phyloP scores from a whole-genome alignment of 2,888 invertebrate species.

The Elgonia sp. region DNA sequence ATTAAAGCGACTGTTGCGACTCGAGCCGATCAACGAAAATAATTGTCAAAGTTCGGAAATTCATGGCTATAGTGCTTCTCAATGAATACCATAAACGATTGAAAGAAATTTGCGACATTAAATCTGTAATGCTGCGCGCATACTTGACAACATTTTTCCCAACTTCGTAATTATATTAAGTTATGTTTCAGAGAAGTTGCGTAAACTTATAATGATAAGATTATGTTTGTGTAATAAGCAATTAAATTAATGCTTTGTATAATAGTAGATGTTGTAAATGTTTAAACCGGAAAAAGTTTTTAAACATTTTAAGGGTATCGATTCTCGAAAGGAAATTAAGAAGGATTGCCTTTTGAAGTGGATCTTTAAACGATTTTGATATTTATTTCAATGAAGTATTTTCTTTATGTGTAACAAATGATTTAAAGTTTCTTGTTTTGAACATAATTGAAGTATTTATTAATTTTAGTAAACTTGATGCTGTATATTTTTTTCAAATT shows the following conservation, averaged over 20 bases:
- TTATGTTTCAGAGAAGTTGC: slow-evolving; percentile 5
- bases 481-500: too few species aligned
- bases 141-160: slow-evolving; percentile 10
- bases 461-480: too few species aligned
- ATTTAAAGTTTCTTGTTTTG: too few species aligned
- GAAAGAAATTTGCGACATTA: slow-evolving; percentile 11
- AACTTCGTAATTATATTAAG: slow-evolving; percentile 18
- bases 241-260: slow-evolving; percentile 5
- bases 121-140: slow-evolving; percentile 12
- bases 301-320: too few species aligned
- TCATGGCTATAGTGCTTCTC: background rate
- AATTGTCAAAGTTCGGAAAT: background rate
- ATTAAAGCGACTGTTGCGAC: slow-evolving; percentile 34
- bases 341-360: too few species aligned
- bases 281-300: too few species aligned
- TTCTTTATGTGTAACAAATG: too few species aligned
- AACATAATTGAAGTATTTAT: too few species aligned
- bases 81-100: slow-evolving; percentile 21
- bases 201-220: slow-evolving; percentile 15
- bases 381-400: too few species aligned
- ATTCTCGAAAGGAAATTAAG: too few species aligned
- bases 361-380: too few species aligned
- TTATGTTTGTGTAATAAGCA: slow-evolving; percentile 19
- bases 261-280: too few species aligned
- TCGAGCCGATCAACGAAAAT: background rate